Percentiles rank a stretch among this genome's conserved stretches.
These are phyloP conservation scores for Fragum whitleyi DNA, from an alignment of 2,888 invertebrate species.

Conservation along the genomic window DNA sequence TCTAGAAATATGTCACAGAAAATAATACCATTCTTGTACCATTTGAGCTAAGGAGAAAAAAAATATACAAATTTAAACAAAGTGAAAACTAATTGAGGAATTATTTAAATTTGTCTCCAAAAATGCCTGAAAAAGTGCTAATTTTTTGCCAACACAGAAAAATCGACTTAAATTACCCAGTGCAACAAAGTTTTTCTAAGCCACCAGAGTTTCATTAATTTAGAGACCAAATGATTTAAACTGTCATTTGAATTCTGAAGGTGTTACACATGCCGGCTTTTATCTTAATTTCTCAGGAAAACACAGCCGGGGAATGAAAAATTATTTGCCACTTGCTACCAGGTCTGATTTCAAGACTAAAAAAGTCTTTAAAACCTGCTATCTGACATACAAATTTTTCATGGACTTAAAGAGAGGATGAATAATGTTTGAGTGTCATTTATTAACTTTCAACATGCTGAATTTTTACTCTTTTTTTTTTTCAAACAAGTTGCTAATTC, in stretches of 20 bases:
- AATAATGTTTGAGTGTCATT: too few species aligned
- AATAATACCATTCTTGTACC: too few species aligned
- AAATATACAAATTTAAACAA: not conserved
- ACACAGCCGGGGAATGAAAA: not conserved
- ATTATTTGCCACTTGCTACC: not conserved
- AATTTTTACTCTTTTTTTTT: too few species aligned
- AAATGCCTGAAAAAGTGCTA: not conserved
- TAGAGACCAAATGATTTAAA: not conserved
- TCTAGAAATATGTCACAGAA: too few species aligned
- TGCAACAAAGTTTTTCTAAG: not conserved
- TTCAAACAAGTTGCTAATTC: too few species aligned
- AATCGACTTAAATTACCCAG: constrained; percentile 5
- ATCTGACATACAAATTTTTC: too few species aligned
- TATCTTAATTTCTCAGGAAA: not conserved
- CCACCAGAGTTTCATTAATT: constrained; percentile 14
- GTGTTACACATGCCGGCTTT: not conserved
- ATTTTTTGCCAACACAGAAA: not conserved
- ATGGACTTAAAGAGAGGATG: too few species aligned
- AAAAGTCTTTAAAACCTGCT: too few species aligned
- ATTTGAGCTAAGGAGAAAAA: too few species aligned
- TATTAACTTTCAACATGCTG: too few species aligned
- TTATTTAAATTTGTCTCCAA: not conserved
- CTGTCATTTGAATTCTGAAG: not conserved
- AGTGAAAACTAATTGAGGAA: not conserved
- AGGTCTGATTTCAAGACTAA: too few species aligned